A percentile compares a stretch with the other conserved stretches of the same genome.
These are phyloP conservation scores for Drosophila azteca DNA, from an alignment of 1,140 invertebrate genomes.

Conservation along the genomic window DNA sequence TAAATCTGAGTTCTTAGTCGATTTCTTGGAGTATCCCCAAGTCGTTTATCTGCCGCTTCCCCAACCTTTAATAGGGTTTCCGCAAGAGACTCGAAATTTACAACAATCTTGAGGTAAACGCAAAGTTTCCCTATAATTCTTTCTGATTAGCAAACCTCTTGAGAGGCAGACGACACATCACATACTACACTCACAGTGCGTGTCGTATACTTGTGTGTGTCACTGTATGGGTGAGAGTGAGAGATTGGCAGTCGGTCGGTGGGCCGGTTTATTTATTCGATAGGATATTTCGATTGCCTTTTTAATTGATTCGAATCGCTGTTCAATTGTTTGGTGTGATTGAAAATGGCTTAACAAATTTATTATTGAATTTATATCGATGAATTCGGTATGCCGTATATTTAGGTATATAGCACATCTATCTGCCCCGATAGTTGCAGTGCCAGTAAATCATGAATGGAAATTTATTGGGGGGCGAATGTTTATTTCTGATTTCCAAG, in stretches of 20 bases:
- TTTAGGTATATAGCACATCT: conserved; percentile 10
- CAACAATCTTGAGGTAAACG: conserved; percentile 9
- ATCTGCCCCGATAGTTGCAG: conserved; percentile 21
- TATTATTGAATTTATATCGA: conserved; percentile 77
- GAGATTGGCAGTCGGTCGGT: conserved; percentile 12
- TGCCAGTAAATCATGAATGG: conserved; percentile 43
- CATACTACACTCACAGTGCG: no score
- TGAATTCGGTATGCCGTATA: conserved; percentile 31
- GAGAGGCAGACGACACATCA: not conserved
- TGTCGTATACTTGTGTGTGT: not conserved
- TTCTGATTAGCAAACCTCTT: conserved; percentile 48
- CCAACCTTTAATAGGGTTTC: no score
- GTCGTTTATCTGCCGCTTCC: no score
- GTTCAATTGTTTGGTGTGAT: conserved; percentile 81
- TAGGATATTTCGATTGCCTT: conserved; percentile 75
- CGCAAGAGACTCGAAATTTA: conserved; percentile 8
- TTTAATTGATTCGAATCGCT: conserved; percentile 78
- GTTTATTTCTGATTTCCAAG: conserved; percentile 21
- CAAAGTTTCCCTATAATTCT: conserved; percentile 23
- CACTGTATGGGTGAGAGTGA: not conserved
- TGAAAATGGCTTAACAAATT: conserved; percentile 76
- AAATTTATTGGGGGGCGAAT: conserved; percentile 25
- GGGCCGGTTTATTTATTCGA: conserved; percentile 57
- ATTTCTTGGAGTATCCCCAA: no score
- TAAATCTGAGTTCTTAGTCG: no score